phyloP scores from a whole-genome alignment of 2,888 invertebrate species.

The Troilus luridus region DNA sequence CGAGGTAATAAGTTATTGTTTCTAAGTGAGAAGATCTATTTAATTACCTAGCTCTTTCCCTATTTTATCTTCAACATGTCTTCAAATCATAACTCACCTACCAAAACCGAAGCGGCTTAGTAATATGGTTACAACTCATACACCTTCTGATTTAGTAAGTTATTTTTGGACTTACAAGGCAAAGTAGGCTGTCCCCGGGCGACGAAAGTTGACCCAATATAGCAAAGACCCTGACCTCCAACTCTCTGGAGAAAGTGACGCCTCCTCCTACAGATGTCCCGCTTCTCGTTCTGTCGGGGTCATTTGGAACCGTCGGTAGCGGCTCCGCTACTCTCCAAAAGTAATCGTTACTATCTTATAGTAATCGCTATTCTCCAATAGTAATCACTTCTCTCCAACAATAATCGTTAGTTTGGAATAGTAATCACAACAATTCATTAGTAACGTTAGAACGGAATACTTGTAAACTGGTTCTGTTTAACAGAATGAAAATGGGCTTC shows the following conservation, averaged over 20 bases:
- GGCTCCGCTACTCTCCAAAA: background rate
- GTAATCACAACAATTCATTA: too few species aligned
- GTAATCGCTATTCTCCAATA: too few species aligned
- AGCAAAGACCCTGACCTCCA: conserved; percentile 22
- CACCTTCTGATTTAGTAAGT: background rate
- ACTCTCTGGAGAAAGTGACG: conserved; percentile 16
- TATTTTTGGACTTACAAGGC: background rate
- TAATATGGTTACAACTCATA: background rate
- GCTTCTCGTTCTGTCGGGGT: background rate
- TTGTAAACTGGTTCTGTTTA: background rate
- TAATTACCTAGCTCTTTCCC: too few species aligned
- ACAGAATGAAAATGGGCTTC: background rate
- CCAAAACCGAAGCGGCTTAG: background rate
- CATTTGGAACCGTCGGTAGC: background rate
- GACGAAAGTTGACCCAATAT: conserved; percentile 46
- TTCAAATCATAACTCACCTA: too few species aligned
- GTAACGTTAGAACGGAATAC: background rate
- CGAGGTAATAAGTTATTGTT: too few species aligned
- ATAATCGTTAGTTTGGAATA: too few species aligned
- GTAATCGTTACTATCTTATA: background rate
- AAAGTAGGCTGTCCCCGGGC: conserved; percentile 32
- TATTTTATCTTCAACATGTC: too few species aligned
- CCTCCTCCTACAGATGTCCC: conserved; percentile 35
- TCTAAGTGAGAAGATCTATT: too few species aligned
- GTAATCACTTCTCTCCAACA: too few species aligned